These are phyloP conservation scores for Butorides virescens DNA, from an alignment of 2,113 vertebrate species.

Conservation along the genomic window DNA sequence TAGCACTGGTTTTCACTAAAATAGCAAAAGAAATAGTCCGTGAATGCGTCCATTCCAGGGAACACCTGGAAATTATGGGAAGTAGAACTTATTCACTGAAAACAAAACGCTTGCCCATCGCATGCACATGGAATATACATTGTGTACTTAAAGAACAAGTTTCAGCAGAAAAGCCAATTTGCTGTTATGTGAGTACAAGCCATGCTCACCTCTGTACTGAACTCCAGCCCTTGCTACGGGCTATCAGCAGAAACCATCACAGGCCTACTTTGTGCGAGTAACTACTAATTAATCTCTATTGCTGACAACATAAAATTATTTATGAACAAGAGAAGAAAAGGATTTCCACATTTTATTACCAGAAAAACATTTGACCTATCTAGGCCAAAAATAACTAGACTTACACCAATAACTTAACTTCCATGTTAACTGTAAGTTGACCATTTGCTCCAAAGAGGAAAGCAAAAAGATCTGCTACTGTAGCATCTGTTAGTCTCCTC, in stretches of 20 bases:
- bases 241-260: neutral
- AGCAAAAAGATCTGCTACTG: neutral
- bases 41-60: neutral
- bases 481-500: neutral
- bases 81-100: neutral
- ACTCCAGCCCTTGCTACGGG: rapidly evolving
- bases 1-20: neutral
- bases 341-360: neutral
- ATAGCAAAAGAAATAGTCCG: neutral
- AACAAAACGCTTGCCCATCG: neutral
- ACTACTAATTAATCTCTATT: neutral
- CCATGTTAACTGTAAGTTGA: neutral
- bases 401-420: neutral
- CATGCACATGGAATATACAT: neutral
- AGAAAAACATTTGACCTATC: neutral
- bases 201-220: neutral
- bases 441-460: neutral
- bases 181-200: neutral
- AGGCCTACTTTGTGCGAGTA: neutral
- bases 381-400: neutral
- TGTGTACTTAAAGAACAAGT: neutral
- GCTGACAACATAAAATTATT: neutral
- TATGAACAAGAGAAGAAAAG: neutral
- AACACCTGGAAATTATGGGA: neutral
- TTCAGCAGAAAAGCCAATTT: neutral